Base-by-base conservation (phyloP, 2,113 vertebrate genomes). In the Terrapene triunguis region DNA sequence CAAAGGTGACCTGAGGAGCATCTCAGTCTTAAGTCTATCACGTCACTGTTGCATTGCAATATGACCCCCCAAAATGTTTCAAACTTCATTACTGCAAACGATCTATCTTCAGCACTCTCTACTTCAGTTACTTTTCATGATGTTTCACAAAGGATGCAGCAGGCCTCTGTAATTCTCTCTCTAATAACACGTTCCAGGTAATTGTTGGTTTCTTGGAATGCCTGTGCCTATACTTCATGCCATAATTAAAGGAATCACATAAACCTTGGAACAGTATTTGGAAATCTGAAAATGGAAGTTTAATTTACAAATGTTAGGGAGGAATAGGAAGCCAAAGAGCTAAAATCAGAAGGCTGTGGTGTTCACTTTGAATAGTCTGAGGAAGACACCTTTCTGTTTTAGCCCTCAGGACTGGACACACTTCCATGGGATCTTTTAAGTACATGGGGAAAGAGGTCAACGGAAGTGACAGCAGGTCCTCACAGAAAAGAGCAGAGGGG, bases 171-270 rank as follows among this genome's bases (percentile, higher is more conserved):
- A 96, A 97, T 95, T 95, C 96, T 96, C 80, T 5, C 93, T 96
- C 51, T 98, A 98, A 98, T 98, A 96, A 97, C 90, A 98, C 2
- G 91, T 90, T 98, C 35, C 42, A 95, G 97, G 90, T 98, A 98
- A 98, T 98, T 98, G 97, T 76, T 97, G 97, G 97, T 95, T 98
- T 97, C 95, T 84, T 94, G 94, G 95, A 98, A 98, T 91, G 92
- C 72, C 81, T 94, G 96, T 96, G 96, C 96, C 95, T 98, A 85
- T 98, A 94, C 93, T 98, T 98, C 96, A 95, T 91, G 93, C 96
- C 98, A 94, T 98, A 98, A 98, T 98, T 98, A 98, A 97, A 98
- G 97, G 96, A 98, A 97, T 97, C 84, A 72, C 91, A 97, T 97
- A 98, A 97, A 97, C 88, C 96, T 95, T 95, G 93, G 97, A 97